Base-by-base conservation (phyloP, 1,140 invertebrate species). In the Magallana angulata region DNA sequence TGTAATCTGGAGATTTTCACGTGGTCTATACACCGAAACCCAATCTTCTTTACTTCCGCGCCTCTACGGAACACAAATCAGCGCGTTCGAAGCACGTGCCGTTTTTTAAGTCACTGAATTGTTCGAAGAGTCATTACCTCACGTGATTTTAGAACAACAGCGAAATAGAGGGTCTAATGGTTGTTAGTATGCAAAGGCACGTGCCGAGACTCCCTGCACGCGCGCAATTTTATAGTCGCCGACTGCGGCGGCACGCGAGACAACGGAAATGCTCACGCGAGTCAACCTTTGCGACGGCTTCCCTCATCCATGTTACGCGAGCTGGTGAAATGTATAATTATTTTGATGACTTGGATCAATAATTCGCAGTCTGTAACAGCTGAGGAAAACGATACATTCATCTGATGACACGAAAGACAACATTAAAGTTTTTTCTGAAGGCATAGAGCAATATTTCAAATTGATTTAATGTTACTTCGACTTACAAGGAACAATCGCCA, bases 271-370 rank as follows among this genome's bases (percentile, higher is more conserved):
- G 56, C 14, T 82, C 81, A 82, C 81, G 81, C 57, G 81, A 82
- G 81, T 24, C 48, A 82, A 82, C 48, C 81, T 82, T n/a, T 82
- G 56, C 56, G 57, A 18, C n/a, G 48, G 18, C 14, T 82, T 30
- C 18, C 57, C 57, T 14, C 81, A 18, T 56, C 81, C 81, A 56
- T 58, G 81, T 82, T 57, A 82, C 81, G 57, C 57, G 48, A 82
- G 57, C 81, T 82, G 81, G 81, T 82, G 48, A 82, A 82, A 82
- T 82, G 57, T 82, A 58, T 82, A 82, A 82, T 82, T 82, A 82
- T 82, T 82, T 82, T 57, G 57, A 82, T 82, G 57, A n/a, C 48
- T 11, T 57, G 56, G 57, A 82, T 82, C 48, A 82, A 57, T 57
- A 57, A 58, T 16, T 82, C 56, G n/a, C 57, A 57, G 57, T 48